Percentiles rank a stretch among this genome's conserved stretches.
phyloP scores from a whole-genome alignment of 2,113 vertebrate species.

The Hippocampus barbouri region DNA sequence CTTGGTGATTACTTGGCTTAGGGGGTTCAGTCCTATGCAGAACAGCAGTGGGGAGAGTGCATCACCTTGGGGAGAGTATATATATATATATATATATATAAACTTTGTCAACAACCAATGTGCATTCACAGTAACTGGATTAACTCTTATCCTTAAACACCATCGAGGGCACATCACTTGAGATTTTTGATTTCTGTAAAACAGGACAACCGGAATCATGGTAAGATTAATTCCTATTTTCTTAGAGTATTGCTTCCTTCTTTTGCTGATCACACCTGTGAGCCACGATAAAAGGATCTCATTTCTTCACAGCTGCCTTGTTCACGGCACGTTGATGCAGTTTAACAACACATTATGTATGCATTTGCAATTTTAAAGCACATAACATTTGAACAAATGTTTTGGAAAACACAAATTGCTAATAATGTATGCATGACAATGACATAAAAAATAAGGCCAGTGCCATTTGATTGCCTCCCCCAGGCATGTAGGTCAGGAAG shows the following conservation, averaged over 20 bases:
- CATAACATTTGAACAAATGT: background rate
- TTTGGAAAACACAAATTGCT: background rate
- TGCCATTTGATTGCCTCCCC: background rate
- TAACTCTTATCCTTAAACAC: background rate
- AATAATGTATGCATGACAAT: background rate
- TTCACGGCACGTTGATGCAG: background rate
- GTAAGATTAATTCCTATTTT: background rate
- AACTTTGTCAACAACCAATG: background rate
- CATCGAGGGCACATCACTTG: background rate
- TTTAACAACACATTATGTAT: background rate
- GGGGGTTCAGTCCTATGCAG: too few species aligned
- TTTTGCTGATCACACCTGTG: conserved; percentile 3
- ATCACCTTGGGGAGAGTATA: too few species aligned
- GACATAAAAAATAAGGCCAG: background rate
- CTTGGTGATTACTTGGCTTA: too few species aligned
- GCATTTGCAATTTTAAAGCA: background rate
- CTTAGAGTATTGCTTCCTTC: conserved; percentile 15
- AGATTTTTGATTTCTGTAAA: background rate
- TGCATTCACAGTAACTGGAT: background rate
- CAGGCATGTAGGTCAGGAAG: background rate
- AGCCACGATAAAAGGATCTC: conserved; percentile 3
- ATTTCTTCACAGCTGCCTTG: background rate
- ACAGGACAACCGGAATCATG: background rate
- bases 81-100: too few species aligned
- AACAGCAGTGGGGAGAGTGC: too few species aligned